A percentile compares a stretch with the other conserved stretches of the same genome.
Evolutionary conservation across 2,113 vertebrate species (phyloP).

Genomic region (Hylia prasina): DNA sequence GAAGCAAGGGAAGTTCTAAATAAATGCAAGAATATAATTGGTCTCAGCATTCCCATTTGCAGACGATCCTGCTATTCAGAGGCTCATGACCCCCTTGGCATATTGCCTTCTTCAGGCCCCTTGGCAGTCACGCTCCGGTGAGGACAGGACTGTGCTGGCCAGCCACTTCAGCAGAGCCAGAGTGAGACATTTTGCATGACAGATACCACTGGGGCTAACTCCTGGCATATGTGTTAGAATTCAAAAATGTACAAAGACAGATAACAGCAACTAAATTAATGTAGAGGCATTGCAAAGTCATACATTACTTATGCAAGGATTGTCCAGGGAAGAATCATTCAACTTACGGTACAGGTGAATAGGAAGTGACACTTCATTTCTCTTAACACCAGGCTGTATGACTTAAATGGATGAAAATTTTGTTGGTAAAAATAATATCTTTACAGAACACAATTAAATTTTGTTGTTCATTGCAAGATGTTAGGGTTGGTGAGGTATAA

Average conservation of each 20-base stretch:
- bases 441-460: not conserved
- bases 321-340: not conserved
- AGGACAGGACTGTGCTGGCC: not conserved
- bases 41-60: not conserved
- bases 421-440: not conserved
- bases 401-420: not conserved
- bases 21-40: not conserved
- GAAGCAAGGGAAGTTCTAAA: not conserved
- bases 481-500: not conserved
- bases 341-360: not conserved
- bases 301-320: not conserved
- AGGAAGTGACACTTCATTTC: not conserved
- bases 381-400: not conserved
- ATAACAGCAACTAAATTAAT: not conserved
- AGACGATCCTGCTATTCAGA: not conserved
- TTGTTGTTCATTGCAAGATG: not conserved
- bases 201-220: not conserved
- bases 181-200: not conserved
- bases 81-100: rapidly evolving
- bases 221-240: not conserved
- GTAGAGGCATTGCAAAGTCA: not conserved
- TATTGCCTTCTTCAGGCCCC: not conserved
- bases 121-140: rapidly evolving
- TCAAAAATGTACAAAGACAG: not conserved
- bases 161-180: not conserved